Evolutionary conservation across 37 sponge, comb jelly and placozoan genomes (phyloP).

Genomic region (Agelas oroides): DNA sequence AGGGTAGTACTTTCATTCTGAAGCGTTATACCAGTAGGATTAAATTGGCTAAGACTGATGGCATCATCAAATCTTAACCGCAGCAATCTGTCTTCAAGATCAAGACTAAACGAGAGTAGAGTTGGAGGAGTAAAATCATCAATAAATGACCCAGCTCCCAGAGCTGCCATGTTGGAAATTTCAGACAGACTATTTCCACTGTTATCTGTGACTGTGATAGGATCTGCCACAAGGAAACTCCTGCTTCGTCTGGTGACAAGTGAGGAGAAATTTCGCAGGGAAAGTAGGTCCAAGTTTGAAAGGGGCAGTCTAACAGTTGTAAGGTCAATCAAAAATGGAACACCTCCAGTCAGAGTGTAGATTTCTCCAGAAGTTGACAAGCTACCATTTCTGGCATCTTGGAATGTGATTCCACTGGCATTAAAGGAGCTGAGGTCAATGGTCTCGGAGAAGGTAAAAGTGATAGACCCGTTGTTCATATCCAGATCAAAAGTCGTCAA

Average conservation of each 20-base stretch:
- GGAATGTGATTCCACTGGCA: constrained; percentile 59
- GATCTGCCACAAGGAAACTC: constrained; percentile 50
- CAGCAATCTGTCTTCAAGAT: constrained; percentile 65
- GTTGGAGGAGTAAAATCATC: constrained; percentile 53
- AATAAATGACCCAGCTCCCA: constrained; percentile 20
- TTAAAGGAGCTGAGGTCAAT: constrained; percentile 58
- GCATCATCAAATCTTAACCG: constrained; percentile 84
- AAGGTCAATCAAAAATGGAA: not conserved
- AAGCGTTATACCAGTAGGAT: constrained; percentile 50
- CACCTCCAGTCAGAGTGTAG: constrained; percentile 52
- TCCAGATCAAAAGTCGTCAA: constrained; percentile 52
- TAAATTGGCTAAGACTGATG: constrained; percentile 42
- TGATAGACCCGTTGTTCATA: constrained; percentile 61
- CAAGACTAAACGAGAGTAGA: constrained; percentile 56
- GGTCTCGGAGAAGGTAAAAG: constrained; percentile 75
- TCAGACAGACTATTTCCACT: constrained; percentile 33
- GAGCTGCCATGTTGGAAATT: constrained; percentile 29
- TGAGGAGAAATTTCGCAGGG: constrained; percentile 45
- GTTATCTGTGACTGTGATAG: constrained; percentile 58
- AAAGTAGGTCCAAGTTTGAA: constrained; percentile 38
- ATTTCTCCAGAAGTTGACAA: not conserved
- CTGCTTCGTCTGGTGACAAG: constrained; percentile 60
- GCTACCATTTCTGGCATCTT: constrained; percentile 55
- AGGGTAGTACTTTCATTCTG: constrained; percentile 39
- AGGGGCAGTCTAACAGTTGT: constrained; percentile 47